Percentiles rank a stretch among this genome's conserved stretches.
These are phyloP conservation scores for Hemiscyllium ocellatum DNA, from an alignment of 2,113 vertebrate species.

Conservation along the genomic window DNA sequence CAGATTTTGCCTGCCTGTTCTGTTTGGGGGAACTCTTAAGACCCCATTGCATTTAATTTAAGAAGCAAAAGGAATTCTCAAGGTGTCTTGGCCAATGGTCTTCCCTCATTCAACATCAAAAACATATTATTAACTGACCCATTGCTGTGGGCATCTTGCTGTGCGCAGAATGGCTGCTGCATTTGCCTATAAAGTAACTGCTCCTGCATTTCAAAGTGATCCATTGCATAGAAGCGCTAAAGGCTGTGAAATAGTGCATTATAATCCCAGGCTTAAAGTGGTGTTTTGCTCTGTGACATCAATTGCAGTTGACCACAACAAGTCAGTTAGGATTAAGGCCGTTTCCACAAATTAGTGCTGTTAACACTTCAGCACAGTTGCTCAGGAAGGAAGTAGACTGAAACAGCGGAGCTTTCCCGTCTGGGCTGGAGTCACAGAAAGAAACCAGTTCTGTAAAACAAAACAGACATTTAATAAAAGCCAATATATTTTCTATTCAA, in stretches of 20 bases:
- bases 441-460: neutral
- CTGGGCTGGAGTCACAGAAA: conserved; percentile 2
- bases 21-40: neutral
- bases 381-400: neutral
- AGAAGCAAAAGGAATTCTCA: neutral
- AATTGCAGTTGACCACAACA: neutral
- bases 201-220: conserved; percentile 3
- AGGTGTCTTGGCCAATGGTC: neutral
- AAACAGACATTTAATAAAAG: neutral
- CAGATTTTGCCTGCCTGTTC: neutral
- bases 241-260: neutral
- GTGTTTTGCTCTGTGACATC: neutral
- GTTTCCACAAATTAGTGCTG: neutral
- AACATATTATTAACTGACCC: neutral
- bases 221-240: neutral
- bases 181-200: neutral
- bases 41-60: neutral
- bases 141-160: neutral
- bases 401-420: neutral
- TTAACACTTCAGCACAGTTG: neutral
- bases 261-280: neutral
- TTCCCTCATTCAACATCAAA: neutral
- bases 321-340: neutral
- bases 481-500: no score
- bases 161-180: neutral